Conservation (phyloP, 2,113 vertebrate genomes). For the Cyanistes caeruleus region DNA sequence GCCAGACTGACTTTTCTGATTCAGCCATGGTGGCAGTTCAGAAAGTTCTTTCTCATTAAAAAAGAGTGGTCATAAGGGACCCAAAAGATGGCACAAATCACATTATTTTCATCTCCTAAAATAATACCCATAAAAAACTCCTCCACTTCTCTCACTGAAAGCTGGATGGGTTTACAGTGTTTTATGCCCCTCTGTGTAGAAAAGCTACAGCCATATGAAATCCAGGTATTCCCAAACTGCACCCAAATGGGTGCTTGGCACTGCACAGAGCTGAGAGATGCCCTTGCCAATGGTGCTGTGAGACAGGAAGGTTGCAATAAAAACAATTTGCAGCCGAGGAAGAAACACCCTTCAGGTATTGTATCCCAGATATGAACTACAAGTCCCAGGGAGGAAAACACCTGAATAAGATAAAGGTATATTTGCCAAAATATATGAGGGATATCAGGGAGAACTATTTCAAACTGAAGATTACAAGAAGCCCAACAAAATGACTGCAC, state of each 20-base stretch:
- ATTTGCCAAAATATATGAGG: neutral
- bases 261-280: neutral
- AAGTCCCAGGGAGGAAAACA: neutral
- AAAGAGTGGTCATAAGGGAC: neutral
- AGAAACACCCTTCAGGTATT: neutral
- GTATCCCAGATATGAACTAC: neutral
- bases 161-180: neutral
- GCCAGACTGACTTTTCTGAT: neutral
- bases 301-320: neutral
- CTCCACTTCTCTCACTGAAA: neutral
- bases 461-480: neutral
- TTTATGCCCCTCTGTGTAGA: neutral
- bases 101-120: neutral
- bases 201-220: neutral
- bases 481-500: neutral
- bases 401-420: neutral
- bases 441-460: neutral
- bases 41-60: neutral
- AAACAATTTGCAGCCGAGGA: neutral
- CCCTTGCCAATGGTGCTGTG: neutral
- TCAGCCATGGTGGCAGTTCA: neutral
- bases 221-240: neutral
- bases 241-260: neutral
- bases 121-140: neutral
- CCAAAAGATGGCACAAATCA: neutral